phyloP scores from a whole-genome alignment of 2,888 invertebrate genomes.

The Rhagonycha lutea region DNA sequence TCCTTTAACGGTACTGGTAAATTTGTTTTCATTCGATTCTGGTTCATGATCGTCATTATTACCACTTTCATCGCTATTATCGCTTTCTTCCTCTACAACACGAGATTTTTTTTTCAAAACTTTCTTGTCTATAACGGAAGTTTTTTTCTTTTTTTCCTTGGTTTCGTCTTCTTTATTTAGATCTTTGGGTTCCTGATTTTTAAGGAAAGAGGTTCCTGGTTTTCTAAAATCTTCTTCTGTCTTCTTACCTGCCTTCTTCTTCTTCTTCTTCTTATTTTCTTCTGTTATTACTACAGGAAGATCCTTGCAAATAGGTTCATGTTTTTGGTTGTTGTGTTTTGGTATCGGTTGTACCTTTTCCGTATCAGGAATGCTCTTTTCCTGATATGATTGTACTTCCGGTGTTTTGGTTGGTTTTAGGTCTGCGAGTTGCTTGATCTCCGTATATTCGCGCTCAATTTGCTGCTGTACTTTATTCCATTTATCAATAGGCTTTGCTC shows the following conservation, averaged over 20 bases:
- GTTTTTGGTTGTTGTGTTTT: constrained; percentile 66
- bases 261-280: no score
- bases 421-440: constrained; percentile 61
- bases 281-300: background rate
- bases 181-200: constrained; percentile 43
- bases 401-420: constrained; percentile 53
- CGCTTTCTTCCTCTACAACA: constrained; percentile 63
- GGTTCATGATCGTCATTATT: constrained; percentile 60
- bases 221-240: background rate
- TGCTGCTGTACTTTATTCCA: constrained; percentile 76
- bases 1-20: constrained; percentile 78
- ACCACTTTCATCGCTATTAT: constrained; percentile 57
- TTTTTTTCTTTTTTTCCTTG: constrained; percentile 41
- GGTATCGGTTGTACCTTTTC: constrained; percentile 87
- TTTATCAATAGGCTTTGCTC: constrained; percentile 80
- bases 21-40: constrained; percentile 62
- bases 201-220: constrained; percentile 18
- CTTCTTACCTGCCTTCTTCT: no score
- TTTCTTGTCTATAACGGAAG: constrained; percentile 47
- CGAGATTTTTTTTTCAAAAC: constrained; percentile 51
- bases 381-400: constrained; percentile 73
- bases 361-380: constrained; percentile 74
- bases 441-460: background rate
- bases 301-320: constrained; percentile 11
- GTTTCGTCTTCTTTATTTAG: constrained; percentile 27